Conservation (phyloP, 2,113 vertebrate species). For the Puma concolor region DNA sequence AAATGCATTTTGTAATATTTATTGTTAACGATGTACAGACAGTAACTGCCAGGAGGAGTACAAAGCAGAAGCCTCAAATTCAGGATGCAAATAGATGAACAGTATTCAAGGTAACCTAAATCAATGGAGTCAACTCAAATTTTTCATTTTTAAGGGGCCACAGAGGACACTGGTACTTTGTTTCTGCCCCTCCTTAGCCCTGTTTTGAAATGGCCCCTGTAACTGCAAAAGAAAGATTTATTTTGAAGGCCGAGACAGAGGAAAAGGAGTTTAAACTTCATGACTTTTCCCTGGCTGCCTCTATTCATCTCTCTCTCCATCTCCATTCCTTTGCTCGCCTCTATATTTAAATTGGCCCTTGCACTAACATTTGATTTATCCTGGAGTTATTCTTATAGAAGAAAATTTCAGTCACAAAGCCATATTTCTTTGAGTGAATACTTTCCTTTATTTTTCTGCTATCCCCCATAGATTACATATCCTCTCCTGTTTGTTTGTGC, state of each 20-base stretch:
- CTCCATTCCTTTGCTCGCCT: neutral
- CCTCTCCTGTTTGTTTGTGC: slow-evolving; percentile 4
- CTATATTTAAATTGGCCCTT: slow-evolving; percentile 56
- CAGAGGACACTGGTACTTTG: neutral
- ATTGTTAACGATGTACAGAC: slow-evolving; percentile 18
- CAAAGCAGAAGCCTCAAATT: neutral
- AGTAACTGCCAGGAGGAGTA: neutral
- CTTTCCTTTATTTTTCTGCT: slow-evolving; percentile 51
- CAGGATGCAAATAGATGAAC: neutral
- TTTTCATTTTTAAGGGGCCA: neutral
- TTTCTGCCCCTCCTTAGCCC: neutral
- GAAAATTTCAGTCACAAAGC: slow-evolving; percentile 49
- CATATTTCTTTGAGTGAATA: slow-evolving; percentile 44
- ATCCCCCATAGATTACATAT: neutral
- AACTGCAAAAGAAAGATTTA: slow-evolving; percentile 36
- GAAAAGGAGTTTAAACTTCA: slow-evolving; percentile 36
- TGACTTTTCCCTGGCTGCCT: neutral
- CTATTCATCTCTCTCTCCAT: slow-evolving; percentile 37
- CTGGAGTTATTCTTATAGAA: slow-evolving; percentile 38
- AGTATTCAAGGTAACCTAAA: slow-evolving; percentile 18
- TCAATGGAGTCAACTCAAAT: neutral
- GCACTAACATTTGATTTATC: slow-evolving; percentile 17
- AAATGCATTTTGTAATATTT: slow-evolving; percentile 65
- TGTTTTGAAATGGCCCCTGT: neutral
- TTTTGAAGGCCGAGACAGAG: slow-evolving; percentile 34